Evolutionary conservation across 2,797 vertebrate genomes (phyloP).

Genomic region (Lepilemur ruficaudatus): DNA sequence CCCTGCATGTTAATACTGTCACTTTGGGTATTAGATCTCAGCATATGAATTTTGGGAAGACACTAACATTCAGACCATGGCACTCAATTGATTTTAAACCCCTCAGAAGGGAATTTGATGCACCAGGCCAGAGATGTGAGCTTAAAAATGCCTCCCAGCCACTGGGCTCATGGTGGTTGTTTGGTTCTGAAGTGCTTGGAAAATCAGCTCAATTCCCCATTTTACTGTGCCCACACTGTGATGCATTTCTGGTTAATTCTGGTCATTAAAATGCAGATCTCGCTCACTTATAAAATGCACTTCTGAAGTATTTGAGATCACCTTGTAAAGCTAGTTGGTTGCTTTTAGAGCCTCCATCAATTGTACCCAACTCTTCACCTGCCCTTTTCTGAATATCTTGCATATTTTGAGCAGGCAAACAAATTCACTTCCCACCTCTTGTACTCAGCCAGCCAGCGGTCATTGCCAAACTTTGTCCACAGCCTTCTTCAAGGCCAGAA

Average conservation of each 20-base stretch:
- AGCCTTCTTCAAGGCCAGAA: neutral
- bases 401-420: neutral
- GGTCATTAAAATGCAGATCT: neutral
- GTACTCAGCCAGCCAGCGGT: neutral
- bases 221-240: neutral
- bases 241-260: neutral
- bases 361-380: neutral
- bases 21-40: neutral
- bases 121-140: neutral
- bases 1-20: neutral
- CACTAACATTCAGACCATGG: neutral
- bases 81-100: neutral
- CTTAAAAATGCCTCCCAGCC: neutral
- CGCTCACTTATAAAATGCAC: neutral
- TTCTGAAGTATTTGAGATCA: neutral
- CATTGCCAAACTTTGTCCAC: neutral
- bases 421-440: neutral
- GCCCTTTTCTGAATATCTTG: neutral
- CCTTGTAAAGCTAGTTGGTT: neutral
- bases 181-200: neutral
- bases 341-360: neutral
- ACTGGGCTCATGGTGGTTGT: neutral
- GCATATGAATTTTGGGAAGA: neutral
- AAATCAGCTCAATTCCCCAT: neutral
- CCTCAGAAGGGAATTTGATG: neutral